phyloP scores from a whole-genome alignment of 2,113 vertebrate genomes.

The Ochotona princeps region DNA sequence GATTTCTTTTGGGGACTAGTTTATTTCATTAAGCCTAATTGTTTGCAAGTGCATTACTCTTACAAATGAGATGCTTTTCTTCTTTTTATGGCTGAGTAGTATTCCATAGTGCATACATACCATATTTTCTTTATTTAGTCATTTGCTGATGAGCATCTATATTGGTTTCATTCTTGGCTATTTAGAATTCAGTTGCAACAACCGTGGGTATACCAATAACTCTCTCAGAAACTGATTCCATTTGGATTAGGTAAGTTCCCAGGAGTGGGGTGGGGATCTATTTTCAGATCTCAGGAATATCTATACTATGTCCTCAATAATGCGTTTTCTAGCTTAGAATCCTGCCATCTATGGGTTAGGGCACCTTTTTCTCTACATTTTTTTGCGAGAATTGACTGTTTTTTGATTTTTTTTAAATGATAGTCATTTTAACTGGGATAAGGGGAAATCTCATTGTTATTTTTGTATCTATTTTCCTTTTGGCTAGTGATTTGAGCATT shows the following conservation, averaged over 20 bases:
- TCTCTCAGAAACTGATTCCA: not conserved
- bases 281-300: not conserved
- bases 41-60: not conserved
- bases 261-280: not conserved
- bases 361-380: not conserved
- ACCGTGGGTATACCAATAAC: not conserved
- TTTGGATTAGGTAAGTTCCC: not conserved
- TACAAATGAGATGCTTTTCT: not conserved
- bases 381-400: not conserved
- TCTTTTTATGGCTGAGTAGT: not conserved
- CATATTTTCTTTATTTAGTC: no score
- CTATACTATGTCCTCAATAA: not conserved
- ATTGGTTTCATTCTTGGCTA: not conserved
- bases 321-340: not conserved
- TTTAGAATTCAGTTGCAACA: not conserved
- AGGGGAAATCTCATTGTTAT: not conserved
- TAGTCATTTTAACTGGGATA: not conserved
- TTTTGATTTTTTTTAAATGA: not conserved
- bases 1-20: not conserved
- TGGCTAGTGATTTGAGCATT: not conserved
- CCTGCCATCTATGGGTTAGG: rapidly evolving
- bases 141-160: not conserved
- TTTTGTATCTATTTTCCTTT: not conserved
- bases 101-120: no score
- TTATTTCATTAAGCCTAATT: not conserved